phyloP scores from a whole-genome alignment of 1,140 invertebrate genomes.

The Linepithema humile region DNA sequence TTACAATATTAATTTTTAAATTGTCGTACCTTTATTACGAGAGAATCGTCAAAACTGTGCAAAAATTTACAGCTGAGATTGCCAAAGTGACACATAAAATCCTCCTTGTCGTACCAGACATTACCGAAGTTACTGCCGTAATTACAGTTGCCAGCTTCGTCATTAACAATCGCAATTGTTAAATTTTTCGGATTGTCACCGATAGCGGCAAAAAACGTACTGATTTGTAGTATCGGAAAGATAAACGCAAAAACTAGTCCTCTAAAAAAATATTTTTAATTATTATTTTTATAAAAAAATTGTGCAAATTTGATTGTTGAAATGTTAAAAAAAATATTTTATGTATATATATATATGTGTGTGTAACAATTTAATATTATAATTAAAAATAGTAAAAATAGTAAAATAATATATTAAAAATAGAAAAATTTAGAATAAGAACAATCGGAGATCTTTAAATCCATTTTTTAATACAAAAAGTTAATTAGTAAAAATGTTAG shows the following conservation, averaged over 20 bases:
- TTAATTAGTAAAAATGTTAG: background rate
- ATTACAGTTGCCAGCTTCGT: slow-evolving; percentile 86
- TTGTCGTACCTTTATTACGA: slow-evolving; percentile 80
- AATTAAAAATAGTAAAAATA: background rate
- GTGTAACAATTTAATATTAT: background rate
- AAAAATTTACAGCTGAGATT: slow-evolving; percentile 87
- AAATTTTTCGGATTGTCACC: slow-evolving; percentile 91
- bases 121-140: slow-evolving; percentile 77
- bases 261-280: slow-evolving; percentile 83
- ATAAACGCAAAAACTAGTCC: slow-evolving; percentile 92
- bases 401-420: no score
- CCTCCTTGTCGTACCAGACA: slow-evolving; percentile 66
- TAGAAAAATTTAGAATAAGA: background rate
- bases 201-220: slow-evolving; percentile 92
- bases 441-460: background rate
- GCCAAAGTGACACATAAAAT: slow-evolving; percentile 82
- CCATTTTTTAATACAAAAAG: background rate
- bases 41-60: slow-evolving; percentile 81
- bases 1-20: no score
- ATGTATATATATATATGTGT: background rate
- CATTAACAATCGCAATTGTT: slow-evolving; percentile 90
- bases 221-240: slow-evolving; percentile 92
- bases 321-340: background rate
- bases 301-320: background rate
- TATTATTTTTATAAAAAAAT: background rate